A percentile compares a stretch with the other conserved stretches of the same genome.
Evolutionary conservation across 2,113 vertebrate species (phyloP).

Genomic region (Carassius auratus): DNA sequence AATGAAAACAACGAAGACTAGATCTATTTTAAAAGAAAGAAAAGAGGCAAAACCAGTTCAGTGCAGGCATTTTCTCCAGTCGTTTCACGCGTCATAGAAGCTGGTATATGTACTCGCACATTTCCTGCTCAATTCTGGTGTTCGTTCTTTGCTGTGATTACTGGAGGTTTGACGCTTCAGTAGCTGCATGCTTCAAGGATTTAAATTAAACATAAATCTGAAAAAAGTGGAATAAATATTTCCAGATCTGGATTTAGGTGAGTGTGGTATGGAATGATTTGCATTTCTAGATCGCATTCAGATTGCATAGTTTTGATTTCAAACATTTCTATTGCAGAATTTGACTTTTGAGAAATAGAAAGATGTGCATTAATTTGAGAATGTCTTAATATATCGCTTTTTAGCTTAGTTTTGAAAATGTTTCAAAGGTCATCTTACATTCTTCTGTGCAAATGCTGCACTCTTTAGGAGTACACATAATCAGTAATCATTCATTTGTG

Average conservation of each 20-base stretch:
- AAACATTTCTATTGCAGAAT: not conserved
- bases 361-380: not conserved
- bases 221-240: not conserved
- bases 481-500: not conserved
- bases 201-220: not conserved
- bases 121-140: not conserved
- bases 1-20: not conserved
- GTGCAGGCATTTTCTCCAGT: not conserved
- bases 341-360: not conserved
- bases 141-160: too few species aligned
- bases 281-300: not conserved
- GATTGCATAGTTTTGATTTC: not conserved
- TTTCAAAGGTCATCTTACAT: not conserved
- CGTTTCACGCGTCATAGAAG: not conserved
- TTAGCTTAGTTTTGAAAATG: not conserved
- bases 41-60: not conserved
- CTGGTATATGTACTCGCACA: not conserved
- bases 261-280: not conserved
- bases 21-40: not conserved
- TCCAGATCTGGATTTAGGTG: conserved; percentile 13
- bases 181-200: too few species aligned
- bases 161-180: not conserved
- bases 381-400: not conserved
- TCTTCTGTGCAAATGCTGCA: not conserved
- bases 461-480: not conserved